Base-by-base conservation (phyloP, 1,140 invertebrate genomes). In the Pissodes strobi region DNA sequence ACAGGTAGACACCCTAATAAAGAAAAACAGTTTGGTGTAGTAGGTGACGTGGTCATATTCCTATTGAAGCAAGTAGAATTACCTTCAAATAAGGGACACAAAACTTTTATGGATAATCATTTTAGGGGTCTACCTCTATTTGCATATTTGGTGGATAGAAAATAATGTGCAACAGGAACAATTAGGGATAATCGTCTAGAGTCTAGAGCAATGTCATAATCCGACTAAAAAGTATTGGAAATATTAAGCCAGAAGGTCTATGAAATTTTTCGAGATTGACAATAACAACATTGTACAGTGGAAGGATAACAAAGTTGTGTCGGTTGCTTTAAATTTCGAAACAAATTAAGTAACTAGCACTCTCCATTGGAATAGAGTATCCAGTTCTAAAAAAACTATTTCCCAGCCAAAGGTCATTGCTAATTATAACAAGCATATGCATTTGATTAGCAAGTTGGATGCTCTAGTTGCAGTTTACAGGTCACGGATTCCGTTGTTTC, bases 101-200 rank as follows among this genome's bases (percentile, higher is more conserved):
- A 68, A 63, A 39, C 66, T 12, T 71, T 43, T 38, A 67, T 70
- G 15, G 68, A 69, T 43, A 66, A 70, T 64, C 63, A 55, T 30
- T 69, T 69, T 55, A 67, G 56, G 12, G 19, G 22, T 8, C 17
- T 65, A 21, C 19, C 34, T n/a, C 25, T 68, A 13, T 43, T 56
- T 15, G 18, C 10, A 39, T 38, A 61, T 64, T 41, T 68, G 2
- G 10, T 59, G 12, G 27, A 53, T 13, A 21, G 38, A 25, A 45
- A 45, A 22, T 19, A 38, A 5, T 69, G 64, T 61, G 67, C 62
- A 10, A 69, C 63, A 23, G 67, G 67, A 27, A 69, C 69, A 12
- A 63, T 70, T 9, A 57, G 37, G 45, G 69, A 53, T 52, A 64
- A 51, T 27, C 38, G 68, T 46, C 27, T 55, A 12, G 55, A 59